Conservation (phyloP, 2,888 invertebrate species). For the Aporophyla lueneburgensis region DNA sequence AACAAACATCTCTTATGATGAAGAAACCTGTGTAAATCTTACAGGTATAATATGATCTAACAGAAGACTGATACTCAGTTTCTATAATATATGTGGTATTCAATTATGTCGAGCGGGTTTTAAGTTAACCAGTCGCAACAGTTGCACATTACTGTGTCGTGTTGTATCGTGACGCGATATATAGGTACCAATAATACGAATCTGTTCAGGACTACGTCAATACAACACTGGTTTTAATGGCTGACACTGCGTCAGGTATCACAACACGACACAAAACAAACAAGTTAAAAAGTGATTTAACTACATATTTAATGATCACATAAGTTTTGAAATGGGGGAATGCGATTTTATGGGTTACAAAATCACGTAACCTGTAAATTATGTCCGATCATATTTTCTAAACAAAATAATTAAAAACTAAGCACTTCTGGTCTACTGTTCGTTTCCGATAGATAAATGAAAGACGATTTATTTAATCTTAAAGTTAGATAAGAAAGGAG, state of each 20-base stretch:
- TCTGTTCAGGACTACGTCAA: neutral
- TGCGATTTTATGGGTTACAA: neutral
- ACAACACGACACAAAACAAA: neutral
- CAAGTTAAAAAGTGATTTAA: neutral
- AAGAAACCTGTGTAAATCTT: slow-evolving; percentile 35
- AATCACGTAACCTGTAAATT: neutral
- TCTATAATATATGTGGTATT: too few relatives aligned
- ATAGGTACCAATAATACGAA: neutral
- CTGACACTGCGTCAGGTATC: neutral
- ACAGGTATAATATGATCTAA: neutral
- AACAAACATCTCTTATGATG: slow-evolving; percentile 61
- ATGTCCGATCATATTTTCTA: neutral
- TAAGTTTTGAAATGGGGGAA: neutral
- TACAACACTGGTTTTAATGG: too few relatives aligned
- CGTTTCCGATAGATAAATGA: slow-evolving; percentile 17
- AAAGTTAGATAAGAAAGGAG: slow-evolving; percentile 41
- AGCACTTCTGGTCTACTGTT: slow-evolving; percentile 7
- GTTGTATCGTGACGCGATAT: neutral
- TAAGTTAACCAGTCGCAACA: neutral
- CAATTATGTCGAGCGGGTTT: neutral
- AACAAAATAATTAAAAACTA: slow-evolving; percentile 28
- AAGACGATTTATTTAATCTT: slow-evolving; percentile 50
- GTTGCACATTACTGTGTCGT: neutral
- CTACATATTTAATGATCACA: neutral
- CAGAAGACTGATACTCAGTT: neutral